phyloP scores from a whole-genome alignment of 2,888 invertebrate species.

The Cartodere bifasciata region DNA sequence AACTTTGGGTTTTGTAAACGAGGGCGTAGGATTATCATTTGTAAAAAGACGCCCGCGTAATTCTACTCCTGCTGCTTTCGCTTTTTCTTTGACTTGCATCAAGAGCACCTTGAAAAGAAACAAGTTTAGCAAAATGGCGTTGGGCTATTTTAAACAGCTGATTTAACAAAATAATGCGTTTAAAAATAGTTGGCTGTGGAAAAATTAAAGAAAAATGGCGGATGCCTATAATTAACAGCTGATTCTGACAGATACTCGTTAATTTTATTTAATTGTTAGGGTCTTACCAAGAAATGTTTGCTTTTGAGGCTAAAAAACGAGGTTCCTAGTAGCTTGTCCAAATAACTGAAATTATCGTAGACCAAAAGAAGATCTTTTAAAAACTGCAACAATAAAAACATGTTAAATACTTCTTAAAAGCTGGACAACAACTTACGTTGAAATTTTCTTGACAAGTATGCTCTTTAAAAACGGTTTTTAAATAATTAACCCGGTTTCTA shows the following conservation, averaged over 20 bases:
- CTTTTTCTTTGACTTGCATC: slow-evolving; percentile 62
- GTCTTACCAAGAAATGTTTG: slow-evolving; percentile 55
- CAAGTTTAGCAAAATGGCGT: too few species aligned
- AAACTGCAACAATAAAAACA: slow-evolving; percentile 37
- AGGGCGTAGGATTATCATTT: slow-evolving; percentile 22
- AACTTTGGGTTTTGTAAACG: slow-evolving; percentile 24
- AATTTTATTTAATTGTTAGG: too few species aligned
- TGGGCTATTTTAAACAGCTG: too few species aligned
- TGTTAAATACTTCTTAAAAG: too few species aligned
- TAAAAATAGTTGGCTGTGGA: too few species aligned
- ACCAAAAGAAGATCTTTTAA: slow-evolving; percentile 69
- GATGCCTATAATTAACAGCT: too few species aligned
- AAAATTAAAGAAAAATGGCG: too few species aligned
- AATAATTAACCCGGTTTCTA: slow-evolving; percentile 29
- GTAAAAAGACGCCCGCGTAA: slow-evolving; percentile 35
- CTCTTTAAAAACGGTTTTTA: slow-evolving; percentile 69
- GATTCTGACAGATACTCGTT: too few species aligned
- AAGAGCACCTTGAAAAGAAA: slow-evolving; percentile 47
- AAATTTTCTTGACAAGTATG: slow-evolving; percentile 64
- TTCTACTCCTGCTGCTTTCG: slow-evolving; percentile 62
- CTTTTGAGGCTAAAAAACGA: slow-evolving; percentile 53
- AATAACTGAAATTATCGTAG: slow-evolving; percentile 75
- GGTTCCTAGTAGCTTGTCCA: slow-evolving; percentile 77
- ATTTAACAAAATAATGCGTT: too few species aligned
- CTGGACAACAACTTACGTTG: slow-evolving; percentile 38